Evolutionary conservation across 2,113 vertebrate genomes (phyloP).

Genomic region (Pluvialis apricaria): DNA sequence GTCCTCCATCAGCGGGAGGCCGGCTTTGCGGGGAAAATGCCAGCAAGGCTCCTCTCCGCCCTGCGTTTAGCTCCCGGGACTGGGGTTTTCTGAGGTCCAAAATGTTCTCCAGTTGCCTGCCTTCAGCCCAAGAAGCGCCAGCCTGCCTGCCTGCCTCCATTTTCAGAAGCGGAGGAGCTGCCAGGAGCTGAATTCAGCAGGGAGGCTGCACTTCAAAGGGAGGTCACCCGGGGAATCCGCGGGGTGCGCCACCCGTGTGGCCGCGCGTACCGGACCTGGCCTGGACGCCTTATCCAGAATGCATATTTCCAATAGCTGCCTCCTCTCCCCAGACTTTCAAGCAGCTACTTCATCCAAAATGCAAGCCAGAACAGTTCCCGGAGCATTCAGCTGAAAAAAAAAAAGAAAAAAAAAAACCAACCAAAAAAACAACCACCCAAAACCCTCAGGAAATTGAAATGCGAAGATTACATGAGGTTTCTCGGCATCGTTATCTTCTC

Average conservation of each 20-base stretch:
- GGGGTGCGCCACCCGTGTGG: background rate
- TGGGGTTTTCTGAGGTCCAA: background rate
- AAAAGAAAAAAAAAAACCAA: background rate
- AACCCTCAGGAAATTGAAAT: background rate
- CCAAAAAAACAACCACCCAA: no score
- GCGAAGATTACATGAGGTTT: background rate
- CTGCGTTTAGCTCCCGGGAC: rapidly evolving
- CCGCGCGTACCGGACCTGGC: background rate
- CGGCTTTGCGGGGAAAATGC: background rate
- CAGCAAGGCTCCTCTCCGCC: no score
- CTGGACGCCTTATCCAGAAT: background rate
- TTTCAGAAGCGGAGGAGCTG: background rate
- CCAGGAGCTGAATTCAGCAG: background rate
- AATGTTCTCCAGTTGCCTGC: background rate
- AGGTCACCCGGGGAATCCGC: background rate
- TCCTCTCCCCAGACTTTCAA: background rate
- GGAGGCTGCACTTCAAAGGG: background rate
- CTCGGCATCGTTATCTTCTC: background rate
- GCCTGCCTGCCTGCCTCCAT: background rate
- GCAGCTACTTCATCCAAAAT: background rate
- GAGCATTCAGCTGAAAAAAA: background rate
- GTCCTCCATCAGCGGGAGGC: background rate
- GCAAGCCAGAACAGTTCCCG: background rate
- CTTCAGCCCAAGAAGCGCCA: background rate
- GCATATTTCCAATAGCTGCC: background rate